Evolutionary conservation across 2,113 vertebrate species (phyloP), one percentile per base, ranked within the genome.

Genomic region (Malurus cyaneus): DNA sequence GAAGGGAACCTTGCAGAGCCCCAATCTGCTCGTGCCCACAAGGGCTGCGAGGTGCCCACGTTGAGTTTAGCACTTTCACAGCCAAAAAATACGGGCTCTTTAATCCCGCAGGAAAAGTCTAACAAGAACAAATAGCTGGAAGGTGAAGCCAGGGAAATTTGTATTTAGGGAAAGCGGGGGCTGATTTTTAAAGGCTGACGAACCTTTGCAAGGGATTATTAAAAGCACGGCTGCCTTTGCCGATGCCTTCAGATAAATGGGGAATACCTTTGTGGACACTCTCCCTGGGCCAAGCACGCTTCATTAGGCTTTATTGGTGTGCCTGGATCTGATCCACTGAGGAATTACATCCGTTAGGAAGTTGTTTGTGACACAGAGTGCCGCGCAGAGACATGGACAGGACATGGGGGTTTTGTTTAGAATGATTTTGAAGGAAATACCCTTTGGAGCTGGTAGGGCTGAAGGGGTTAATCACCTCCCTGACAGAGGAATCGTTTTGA

Each of bases 321-420:
- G 34, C 34, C 41, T 80, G n/a, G 34, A 62, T 20, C 24, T 28
- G 53, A 52, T n/a, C 61, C 53, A 4, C 29, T 7, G 29, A 41
- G 29, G 44, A 80, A 3, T 36, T 31, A 24, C 7, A 29, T 18
- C 56, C 50, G 65, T 66, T 24, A 5, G 9, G 39, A 5, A 4
- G 11, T 10, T 67, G 32, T 71, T 78, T 71, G 12, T 31, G 65
- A 47, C 36, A 36, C 8, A 0, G 2, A 50, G 25, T 8, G 8
- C 7, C 0, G 0, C 2, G 1, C 31, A 32, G 9, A 3, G 1
- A 11, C 25, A 5, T 0, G 0, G 42, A 74, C 19, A 60, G 59
- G 28, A 85, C 7, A 3, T 8, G 17, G 32, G 9, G 9, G 34
- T 11, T 79, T 53, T 3, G 39, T 11, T 61, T 60, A 52, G 14